Evolutionary conservation across 2,797 vertebrate species (phyloP), one percentile per base, ranked within the genome.

Genomic region (Enteromius afrohamiltoni): DNA sequence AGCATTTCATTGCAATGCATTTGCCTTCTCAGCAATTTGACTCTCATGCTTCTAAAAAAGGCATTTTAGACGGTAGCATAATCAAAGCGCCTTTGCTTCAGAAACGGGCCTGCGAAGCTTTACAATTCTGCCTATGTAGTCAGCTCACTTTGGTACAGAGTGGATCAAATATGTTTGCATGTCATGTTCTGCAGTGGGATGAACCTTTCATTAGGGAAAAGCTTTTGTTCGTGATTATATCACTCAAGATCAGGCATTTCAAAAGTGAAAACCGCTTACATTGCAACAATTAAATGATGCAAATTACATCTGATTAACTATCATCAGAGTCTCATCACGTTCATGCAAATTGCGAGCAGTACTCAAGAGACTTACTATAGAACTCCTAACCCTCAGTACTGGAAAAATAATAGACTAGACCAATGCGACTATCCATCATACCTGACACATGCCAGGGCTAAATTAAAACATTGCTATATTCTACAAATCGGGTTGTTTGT

Each of bases 371-470:
- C 75, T 78, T n/a, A 3, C 68, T 58, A 47, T n/a, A 77, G 34
- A 45, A 60, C 69, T 79, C 23, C 55, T 75, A 13, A 74, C 70
- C 64, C 70, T 80, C 70, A 69, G 26, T 58, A 68, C 62, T 68
- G 62, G 60, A 80, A 78, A 74, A 85, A 75, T 76, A 76, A 85
- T 68, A 80, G 79, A 75, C 60, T 67, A n/a, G 23, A 80, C 17
- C 26, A 68, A 58, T 49, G 70, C 7, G 23, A 64, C 62, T 29
- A 75, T 85, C 70, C 73, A 55, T 80, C 70, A 80, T 76, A 29
- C 31, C 31, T 58, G 77, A 47, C 70, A 69, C 49, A 55, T 6
- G 37, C 62, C 65, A 53, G 64, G 19, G 34, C 79, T 82, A 49
- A 78, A 86, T 82, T 79, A 79, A 69, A 84, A 47, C 13, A 64